Conservation (phyloP, 2,113 vertebrate genomes). For the Brachypteracias leptosomus region DNA sequence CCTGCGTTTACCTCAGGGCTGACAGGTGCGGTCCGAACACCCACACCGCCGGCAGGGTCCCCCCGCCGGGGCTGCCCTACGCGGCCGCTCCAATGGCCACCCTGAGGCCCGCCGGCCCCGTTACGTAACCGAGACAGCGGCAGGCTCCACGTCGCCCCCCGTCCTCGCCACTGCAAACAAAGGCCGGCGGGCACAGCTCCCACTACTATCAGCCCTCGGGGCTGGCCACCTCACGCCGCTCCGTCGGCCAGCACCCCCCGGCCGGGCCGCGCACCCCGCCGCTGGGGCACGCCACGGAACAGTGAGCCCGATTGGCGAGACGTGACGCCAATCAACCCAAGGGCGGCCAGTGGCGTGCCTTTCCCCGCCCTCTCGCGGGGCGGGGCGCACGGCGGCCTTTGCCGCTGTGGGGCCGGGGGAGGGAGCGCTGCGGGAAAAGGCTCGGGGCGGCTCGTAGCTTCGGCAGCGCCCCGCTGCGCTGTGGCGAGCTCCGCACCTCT, state of each 20-base stretch:
- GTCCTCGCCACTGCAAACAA: not conserved
- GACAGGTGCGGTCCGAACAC: not conserved
- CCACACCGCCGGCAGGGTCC: not conserved
- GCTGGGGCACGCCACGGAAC: too few species aligned
- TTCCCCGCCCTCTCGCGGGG: too few species aligned
- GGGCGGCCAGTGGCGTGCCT: too few species aligned
- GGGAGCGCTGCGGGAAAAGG: not conserved
- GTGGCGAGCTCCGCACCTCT: not conserved
- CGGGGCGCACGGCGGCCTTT: not conserved
- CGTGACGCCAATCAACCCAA: not conserved
- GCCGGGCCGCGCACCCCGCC: not conserved
- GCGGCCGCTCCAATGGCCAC: not conserved
- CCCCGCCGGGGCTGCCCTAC: not conserved
- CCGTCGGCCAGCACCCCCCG: rapidly evolving
- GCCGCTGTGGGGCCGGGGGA: not conserved
- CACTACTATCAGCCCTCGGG: not conserved
- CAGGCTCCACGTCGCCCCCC: not conserved
- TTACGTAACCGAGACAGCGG: not conserved
- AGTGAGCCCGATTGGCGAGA: too few species aligned
- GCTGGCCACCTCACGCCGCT: too few species aligned
- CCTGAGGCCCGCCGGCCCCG: too few species aligned
- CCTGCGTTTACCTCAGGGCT: not conserved
- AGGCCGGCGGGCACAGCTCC: not conserved
- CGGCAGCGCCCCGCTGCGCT: not conserved
- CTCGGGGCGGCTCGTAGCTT: not conserved